These are phyloP conservation scores for Polypterus senegalus DNA, from an alignment of 2,113 vertebrate species.

Conservation along the genomic window DNA sequence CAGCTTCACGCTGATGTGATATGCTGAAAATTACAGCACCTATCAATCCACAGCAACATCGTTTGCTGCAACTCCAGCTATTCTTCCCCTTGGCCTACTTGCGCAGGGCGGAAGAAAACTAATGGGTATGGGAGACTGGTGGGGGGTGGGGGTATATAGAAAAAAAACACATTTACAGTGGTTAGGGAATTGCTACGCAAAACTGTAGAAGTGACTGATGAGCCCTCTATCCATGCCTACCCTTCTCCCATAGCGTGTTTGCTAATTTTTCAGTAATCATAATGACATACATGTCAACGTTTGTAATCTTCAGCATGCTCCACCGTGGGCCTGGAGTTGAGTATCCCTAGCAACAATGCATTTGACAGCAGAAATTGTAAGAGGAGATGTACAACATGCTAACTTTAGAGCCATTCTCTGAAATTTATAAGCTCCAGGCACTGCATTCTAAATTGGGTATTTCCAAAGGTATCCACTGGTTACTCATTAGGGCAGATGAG, in stretches of 20 bases:
- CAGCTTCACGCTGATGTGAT: slow-evolving; percentile 19
- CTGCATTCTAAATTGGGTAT: neutral
- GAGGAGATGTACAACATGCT: slow-evolving; percentile 16
- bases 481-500: slow-evolving; percentile 8
- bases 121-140: slow-evolving; percentile 1
- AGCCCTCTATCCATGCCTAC: slow-evolving; percentile 9
- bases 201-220: slow-evolving; percentile 19
- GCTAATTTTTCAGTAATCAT: slow-evolving; percentile 29
- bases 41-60: slow-evolving; percentile 22
- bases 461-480: slow-evolving; percentile 12
- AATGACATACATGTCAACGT: slow-evolving; percentile 24
- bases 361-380: slow-evolving; percentile 23
- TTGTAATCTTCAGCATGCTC: slow-evolving; percentile 17
- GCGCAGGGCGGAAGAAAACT: slow-evolving; percentile 10
- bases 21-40: slow-evolving; percentile 27
- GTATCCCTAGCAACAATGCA: slow-evolving; percentile 18
- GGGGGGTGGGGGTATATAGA: no score
- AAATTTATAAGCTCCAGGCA: slow-evolving; percentile 15
- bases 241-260: slow-evolving; percentile 13
- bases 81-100: slow-evolving; percentile 35
- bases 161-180: slow-evolving; percentile 5
- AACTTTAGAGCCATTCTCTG: slow-evolving; percentile 10
- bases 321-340: slow-evolving; percentile 2
- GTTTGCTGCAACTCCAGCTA: slow-evolving; percentile 8
- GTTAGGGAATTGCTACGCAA: neutral